phyloP scores from a whole-genome alignment of 2,797 vertebrate genomes.

The Amblyraja radiata region DNA sequence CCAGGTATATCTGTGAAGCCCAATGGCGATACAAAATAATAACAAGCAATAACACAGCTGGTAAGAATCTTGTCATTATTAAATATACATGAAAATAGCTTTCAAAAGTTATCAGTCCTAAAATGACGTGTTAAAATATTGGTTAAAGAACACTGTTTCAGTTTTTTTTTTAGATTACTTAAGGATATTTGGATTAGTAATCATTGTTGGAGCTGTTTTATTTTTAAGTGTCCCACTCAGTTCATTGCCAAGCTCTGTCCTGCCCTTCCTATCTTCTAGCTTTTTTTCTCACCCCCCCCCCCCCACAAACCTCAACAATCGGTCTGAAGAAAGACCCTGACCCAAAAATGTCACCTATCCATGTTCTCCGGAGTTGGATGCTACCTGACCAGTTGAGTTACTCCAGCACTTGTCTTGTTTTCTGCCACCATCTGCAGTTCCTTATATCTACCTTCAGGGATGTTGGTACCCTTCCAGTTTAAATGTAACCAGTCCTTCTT shows the following conservation, averaged over 20 bases:
- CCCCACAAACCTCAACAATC: too few relatives aligned
- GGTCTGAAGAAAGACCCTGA: too few relatives aligned
- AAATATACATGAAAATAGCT: not conserved
- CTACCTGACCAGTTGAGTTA: too few relatives aligned
- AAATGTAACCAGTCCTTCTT: too few relatives aligned
- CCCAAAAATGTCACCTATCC: too few relatives aligned
- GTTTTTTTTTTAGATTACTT: not conserved
- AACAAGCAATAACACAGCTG: conserved; percentile 70
- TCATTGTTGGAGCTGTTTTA: not conserved
- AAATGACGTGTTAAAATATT: not conserved
- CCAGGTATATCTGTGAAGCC: conserved; percentile 84
- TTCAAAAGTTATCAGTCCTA: not conserved
- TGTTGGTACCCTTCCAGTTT: too few relatives aligned
- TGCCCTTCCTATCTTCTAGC: too few relatives aligned
- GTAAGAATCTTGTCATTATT: conserved; percentile 45
- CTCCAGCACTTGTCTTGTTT: too few relatives aligned
- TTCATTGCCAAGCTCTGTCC: not conserved
- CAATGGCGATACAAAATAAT: conserved; percentile 91
- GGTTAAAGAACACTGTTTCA: not conserved
- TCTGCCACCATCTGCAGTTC: too few relatives aligned
- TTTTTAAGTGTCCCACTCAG: not conserved
- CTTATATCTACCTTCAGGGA: too few relatives aligned
- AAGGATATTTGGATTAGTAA: not conserved
- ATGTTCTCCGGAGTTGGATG: too few relatives aligned
- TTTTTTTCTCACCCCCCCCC: too few relatives aligned